Evolutionary conservation across 2,888 invertebrate genomes (phyloP).

Genomic region (Malachius bipustulatus): DNA sequence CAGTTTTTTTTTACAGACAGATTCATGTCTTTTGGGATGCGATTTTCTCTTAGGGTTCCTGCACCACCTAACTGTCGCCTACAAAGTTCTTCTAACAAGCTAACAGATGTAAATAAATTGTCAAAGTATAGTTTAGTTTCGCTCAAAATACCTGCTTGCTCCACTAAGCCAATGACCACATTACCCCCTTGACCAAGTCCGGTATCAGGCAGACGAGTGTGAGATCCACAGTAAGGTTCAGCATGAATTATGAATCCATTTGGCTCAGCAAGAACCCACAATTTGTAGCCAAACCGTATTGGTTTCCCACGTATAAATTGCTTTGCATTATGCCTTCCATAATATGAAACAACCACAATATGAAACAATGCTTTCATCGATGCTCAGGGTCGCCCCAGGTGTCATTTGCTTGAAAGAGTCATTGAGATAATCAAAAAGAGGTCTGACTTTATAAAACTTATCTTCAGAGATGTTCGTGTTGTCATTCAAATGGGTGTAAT

Average conservation of each 20-base stretch:
- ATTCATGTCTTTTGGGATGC: not conserved
- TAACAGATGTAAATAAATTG: constrained; percentile 12
- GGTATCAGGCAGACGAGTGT: constrained; percentile 6
- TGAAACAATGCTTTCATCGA: constrained; percentile 1
- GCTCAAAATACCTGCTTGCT: constrained; percentile 7
- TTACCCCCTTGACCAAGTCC: constrained; percentile 10
- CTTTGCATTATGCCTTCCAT: not conserved
- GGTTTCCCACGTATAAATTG: constrained; percentile 2
- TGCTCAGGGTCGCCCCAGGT: not conserved
- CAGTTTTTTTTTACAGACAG: not conserved
- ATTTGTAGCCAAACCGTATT: not conserved
- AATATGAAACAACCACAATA: too few relatives aligned
- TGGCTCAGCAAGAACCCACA: constrained; percentile 6
- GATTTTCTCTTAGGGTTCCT: not conserved
- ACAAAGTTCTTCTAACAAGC: constrained; percentile 8
- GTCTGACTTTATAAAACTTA: constrained; percentile 1
- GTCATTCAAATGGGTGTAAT: not conserved
- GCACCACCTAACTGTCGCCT: not conserved
- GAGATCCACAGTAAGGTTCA: constrained; percentile 10
- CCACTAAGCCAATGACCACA: constrained; percentile 10
- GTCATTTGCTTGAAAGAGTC: constrained; percentile 1
- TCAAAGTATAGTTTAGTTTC: constrained; percentile 10
- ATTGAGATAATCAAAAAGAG: not conserved
- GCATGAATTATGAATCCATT: constrained; percentile 8
- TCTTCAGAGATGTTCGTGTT: not conserved